Base-by-base conservation (phyloP, 2,888 invertebrate species). In the Eurytoma californica region DNA sequence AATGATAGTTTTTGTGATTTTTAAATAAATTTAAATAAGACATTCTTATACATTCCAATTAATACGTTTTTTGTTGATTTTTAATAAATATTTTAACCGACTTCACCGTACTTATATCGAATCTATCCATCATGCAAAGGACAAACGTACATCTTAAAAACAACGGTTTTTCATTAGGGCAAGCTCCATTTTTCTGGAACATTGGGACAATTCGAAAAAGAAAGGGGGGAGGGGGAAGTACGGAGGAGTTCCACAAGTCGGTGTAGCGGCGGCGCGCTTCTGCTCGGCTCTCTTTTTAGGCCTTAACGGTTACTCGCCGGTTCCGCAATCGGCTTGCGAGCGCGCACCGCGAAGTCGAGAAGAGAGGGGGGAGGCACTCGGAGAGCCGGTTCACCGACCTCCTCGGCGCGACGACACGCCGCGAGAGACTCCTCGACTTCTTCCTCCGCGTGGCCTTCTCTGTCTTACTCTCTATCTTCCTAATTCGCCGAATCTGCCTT, bases 311-410 rank as follows among this genome's bases (percentile, higher is more conserved):
- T 83, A 82, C 73, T 77, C 82, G 84, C 77, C 80, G 82, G 84
- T 84, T 86, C 83, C 83, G 84, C 84, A 84, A 86, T 85, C 83
- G 82, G 82, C 73, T 30, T 61, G 30, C 13, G 61, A 30, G 30
- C n/a, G 63, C 63, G 63, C 60, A 28, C 20, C 24, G 24, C 39
- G 47, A 47, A 63, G 39, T 1, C n/a, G 63, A 63, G 39, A 63
- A 63, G 63, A 30, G 63, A 30, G 63, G 18, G 63, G 13, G 39
- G 82, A 83, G 83, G 82, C 84, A 84, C 83, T 65, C 73, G 82
- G 83, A 84, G 83, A 39, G 85, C 83, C 86, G 89, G 87, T 88
- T 86, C 86, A 86, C 83, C 86, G 87, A 88, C 87, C 86, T 82
- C 85, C 78, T 82, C 76, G 82, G 69, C 20, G 66, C 66, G 66